phyloP scores from a whole-genome alignment of 2,888 invertebrate genomes.

The Leucophenga montana region DNA sequence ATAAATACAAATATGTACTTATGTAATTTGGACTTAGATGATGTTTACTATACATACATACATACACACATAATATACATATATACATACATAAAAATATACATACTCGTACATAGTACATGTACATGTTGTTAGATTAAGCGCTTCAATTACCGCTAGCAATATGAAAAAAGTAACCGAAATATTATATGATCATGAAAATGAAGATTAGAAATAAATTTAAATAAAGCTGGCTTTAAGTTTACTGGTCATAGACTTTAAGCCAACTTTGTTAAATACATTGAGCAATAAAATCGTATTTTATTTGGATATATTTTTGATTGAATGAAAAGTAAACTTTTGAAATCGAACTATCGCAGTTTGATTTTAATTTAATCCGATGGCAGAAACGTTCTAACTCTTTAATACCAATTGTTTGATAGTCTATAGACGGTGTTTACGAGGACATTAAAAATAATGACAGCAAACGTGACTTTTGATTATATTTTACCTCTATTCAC shows the following conservation, averaged over 20 bases:
- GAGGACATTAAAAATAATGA: no score
- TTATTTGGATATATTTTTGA: neutral
- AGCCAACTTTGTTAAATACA: conserved; percentile 2
- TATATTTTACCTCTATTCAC: no score
- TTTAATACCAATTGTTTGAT: no score
- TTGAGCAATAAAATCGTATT: neutral
- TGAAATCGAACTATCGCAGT: no score
- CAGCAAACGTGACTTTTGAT: no score
- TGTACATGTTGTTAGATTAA: neutral
- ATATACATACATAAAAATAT: neutral
- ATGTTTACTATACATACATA: conserved; percentile 3
- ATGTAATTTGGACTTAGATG: conserved; percentile 17
- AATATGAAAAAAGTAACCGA: neutral
- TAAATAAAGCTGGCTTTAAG: conserved; percentile 6
- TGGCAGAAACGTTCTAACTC: no score
- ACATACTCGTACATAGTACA: neutral
- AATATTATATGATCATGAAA: neutral
- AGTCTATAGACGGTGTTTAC: no score
- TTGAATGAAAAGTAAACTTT: no score
- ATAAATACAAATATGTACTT: conserved; percentile 5
- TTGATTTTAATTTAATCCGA: no score
- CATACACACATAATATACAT: neutral
- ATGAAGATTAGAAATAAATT: neutral
- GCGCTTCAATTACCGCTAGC: conserved; percentile 11
- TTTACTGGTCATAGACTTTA: conserved; percentile 12